Conservation (phyloP, 2,797 vertebrate species). For the Crax fasciolata region DNA sequence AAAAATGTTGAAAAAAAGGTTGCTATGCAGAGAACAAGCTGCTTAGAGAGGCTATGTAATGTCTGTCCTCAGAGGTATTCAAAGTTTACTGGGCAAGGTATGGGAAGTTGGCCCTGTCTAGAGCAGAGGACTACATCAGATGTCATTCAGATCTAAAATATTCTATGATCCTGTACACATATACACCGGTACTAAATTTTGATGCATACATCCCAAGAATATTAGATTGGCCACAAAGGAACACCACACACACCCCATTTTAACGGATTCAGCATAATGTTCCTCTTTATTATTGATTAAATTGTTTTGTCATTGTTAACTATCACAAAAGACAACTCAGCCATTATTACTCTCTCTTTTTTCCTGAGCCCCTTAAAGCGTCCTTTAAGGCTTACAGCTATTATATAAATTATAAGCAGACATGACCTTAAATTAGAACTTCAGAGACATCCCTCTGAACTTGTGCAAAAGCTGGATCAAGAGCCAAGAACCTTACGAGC, state of each 20-base stretch:
- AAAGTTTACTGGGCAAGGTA: background rate
- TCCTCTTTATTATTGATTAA: background rate
- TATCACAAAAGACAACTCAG: background rate
- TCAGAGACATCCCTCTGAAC: background rate
- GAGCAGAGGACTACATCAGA: background rate
- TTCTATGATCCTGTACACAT: rapidly evolving
- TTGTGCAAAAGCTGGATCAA: background rate
- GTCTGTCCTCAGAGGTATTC: background rate
- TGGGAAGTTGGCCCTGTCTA: background rate
- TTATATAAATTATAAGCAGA: background rate
- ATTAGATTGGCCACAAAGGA: background rate
- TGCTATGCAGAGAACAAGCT: background rate
- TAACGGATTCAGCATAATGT: background rate
- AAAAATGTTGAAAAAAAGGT: background rate
- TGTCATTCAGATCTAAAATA: background rate
- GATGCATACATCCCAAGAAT: background rate
- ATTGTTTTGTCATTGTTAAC: background rate
- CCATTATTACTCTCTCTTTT: background rate
- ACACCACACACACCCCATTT: background rate
- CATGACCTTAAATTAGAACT: background rate
- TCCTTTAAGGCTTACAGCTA: background rate
- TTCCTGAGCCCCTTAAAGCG: background rate
- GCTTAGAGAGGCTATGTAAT: background rate
- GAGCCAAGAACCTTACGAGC: background rate
- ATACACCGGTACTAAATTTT: background rate